phyloP scores from a whole-genome alignment of 2,797 vertebrate species.

The Falco rusticolus region DNA sequence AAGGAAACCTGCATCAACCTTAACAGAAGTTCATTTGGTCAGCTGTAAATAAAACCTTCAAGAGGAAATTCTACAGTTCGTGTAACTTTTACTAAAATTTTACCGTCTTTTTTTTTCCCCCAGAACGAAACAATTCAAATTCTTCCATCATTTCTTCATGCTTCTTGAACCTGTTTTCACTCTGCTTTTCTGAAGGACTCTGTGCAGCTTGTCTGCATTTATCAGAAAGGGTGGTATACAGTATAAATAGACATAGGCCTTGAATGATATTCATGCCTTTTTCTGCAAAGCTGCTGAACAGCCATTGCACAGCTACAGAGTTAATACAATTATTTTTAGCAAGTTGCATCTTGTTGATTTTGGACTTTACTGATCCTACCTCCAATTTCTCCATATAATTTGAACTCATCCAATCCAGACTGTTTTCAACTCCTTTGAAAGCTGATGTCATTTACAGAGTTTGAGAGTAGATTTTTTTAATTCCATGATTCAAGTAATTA shows the following conservation, averaged over 20 bases:
- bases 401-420: background rate
- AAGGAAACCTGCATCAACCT: background rate
- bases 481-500: background rate
- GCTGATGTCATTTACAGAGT: background rate
- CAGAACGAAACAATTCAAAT: background rate
- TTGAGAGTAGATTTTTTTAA: background rate
- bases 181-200: background rate
- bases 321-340: background rate
- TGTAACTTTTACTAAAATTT: background rate
- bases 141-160: background rate
- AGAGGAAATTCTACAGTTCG: background rate
- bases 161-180: background rate
- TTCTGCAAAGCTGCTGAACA: background rate
- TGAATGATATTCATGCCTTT: background rate
- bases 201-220: background rate
- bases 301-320: background rate
- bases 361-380: background rate
- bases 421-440: background rate
- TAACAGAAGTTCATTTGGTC: background rate
- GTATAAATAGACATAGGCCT: background rate
- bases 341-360: background rate
- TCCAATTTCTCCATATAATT: background rate
- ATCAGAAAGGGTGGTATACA: background rate
- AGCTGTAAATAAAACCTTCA: background rate
- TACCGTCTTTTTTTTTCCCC: background rate